phyloP scores from a whole-genome alignment of 2,888 invertebrate genomes.

The Platypus cylindrus region DNA sequence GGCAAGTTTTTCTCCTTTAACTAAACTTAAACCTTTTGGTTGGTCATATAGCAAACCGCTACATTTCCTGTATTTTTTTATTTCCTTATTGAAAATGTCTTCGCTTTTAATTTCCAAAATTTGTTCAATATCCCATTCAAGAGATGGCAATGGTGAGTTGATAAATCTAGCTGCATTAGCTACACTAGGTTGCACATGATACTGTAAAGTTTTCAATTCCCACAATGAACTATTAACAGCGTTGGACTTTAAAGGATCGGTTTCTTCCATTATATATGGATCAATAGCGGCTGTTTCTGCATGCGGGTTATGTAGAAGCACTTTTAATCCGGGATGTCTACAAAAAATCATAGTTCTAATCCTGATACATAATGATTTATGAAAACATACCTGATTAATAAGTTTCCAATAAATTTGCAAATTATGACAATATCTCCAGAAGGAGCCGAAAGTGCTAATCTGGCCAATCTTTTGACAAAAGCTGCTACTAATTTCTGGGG shows the following conservation, averaged over 20 bases:
- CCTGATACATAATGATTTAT: not conserved
- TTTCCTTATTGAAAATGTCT: slow-evolving; percentile 63
- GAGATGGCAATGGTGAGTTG: slow-evolving; percentile 48
- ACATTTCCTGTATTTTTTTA: slow-evolving; percentile 59
- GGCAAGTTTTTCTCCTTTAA: slow-evolving; percentile 48
- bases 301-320: slow-evolving; percentile 43
- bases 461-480: slow-evolving; percentile 78
- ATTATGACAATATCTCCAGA: slow-evolving; percentile 66
- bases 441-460: slow-evolving; percentile 72
- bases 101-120: slow-evolving; percentile 52
- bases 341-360: slow-evolving; percentile 26
- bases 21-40: slow-evolving; percentile 47
- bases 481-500: slow-evolving; percentile 86
- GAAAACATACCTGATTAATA: slow-evolving; percentile 48
- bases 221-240: slow-evolving; percentile 86
- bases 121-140: slow-evolving; percentile 56
- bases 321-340: slow-evolving; percentile 72
- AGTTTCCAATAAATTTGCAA: slow-evolving; percentile 72
- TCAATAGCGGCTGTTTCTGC: slow-evolving; percentile 47
- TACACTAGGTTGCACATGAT: slow-evolving; percentile 59
- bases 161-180: slow-evolving; percentile 61
- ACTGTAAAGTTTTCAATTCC: slow-evolving; percentile 74
- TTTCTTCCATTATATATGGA: slow-evolving; percentile 75
- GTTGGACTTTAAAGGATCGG: slow-evolving; percentile 61
- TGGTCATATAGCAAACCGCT: slow-evolving; percentile 65